Evolutionary conservation across 1,140 invertebrate genomes (phyloP), one percentile per base, ranked within the genome.

Genomic region (Drosophila truncata): DNA sequence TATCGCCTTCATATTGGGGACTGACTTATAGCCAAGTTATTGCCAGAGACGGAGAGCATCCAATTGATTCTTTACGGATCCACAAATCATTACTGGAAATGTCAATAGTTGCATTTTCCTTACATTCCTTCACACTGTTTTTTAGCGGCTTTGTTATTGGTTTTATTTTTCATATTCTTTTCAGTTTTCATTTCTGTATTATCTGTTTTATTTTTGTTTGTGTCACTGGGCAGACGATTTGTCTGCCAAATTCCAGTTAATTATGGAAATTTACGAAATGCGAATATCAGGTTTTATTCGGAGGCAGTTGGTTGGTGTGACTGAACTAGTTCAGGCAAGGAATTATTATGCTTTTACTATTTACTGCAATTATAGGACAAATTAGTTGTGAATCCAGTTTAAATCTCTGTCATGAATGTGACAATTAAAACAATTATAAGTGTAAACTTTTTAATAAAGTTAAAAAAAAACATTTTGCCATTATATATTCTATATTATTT

Each of bases 251-350:
- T 72, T 72, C 67, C 67, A 72, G 70, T 72, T 23, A 5, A 4
- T 20, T 60, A 50, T 72, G 69, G 69, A 72, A 72, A 72, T 73
- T 72, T 73, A 60, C 67, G 23, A 60, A 72, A 41, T 27, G 69
- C 33, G 42, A 71, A 42, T 29, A 73, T 35, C 70, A 72, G 67
- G 67, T 73, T 73, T 72, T 23, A 18, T 20, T 18, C 18, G 54
- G 44, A 59, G 29, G 42, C 42, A 70, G 66, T 49, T 60, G 27
- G n/a, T n/a, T 49, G 16, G 11, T 3, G 37, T 64, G 57, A 29
- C 33, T 41, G 65, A 66, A 54, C 66, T 70, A 66, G 37, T 67
- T 70, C 37, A 18, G 29, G 14, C 4, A 49, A 7, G 25, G 10
- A 3, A n/a, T 27, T 27, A 4, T 8, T 2, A n/a, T 18, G 35